These are phyloP conservation scores for Geodia barretti DNA, from an alignment of 37 sponge, comb jelly and placozoan genomes.

Conservation along the genomic window DNA sequence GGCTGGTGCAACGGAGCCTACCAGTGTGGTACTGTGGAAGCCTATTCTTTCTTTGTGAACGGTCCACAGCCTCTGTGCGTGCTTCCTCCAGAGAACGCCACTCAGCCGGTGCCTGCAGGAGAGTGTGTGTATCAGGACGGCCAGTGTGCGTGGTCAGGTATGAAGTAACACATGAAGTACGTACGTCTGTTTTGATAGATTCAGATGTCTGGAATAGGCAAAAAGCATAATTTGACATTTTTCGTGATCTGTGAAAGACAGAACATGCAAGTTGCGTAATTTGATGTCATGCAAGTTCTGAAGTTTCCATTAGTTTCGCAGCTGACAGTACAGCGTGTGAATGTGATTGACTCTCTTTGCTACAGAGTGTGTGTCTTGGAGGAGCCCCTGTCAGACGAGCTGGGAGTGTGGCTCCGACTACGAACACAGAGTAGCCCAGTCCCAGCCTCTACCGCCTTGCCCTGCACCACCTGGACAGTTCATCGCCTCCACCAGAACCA, in stretches of 20 bases:
- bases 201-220: no score
- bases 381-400: constrained; percentile 4
- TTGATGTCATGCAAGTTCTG: no score
- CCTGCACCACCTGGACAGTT: constrained; percentile 7
- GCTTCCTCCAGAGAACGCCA: constrained; percentile 1
- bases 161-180: no score
- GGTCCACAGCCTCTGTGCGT: constrained; percentile 24
- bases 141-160: constrained; percentile 29
- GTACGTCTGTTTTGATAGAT: no score
- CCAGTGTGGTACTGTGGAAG: constrained; percentile 13
- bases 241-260: no score
- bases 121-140: constrained; percentile 1
- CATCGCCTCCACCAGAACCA: constrained; percentile 18
- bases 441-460: constrained; percentile 21
- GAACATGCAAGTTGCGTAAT: background rate
- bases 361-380: constrained; percentile 7
- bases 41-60: constrained; percentile 8
- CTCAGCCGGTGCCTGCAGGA: constrained; percentile 2
- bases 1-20: constrained; percentile 3
- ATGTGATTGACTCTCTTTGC: no score
- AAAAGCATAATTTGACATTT: no score
- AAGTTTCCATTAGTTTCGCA: no score
- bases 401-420: constrained; percentile 35
- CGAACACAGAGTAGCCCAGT: background rate
- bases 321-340: no score